Evolutionary conservation across 2,113 vertebrate genomes (phyloP).

Genomic region (Thryonomys swinderianus): DNA sequence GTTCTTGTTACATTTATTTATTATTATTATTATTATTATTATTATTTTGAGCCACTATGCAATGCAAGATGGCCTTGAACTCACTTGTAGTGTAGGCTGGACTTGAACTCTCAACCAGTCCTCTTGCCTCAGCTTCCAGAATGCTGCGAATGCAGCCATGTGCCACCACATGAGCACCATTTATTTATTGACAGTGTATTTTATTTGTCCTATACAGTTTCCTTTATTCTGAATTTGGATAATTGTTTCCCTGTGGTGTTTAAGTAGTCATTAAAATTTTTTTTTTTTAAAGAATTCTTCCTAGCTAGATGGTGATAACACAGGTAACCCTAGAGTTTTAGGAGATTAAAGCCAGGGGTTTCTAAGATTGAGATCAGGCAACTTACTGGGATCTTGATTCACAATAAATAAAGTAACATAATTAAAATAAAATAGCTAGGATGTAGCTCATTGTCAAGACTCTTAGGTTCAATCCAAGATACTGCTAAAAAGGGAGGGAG

Average conservation of each 20-base stretch:
- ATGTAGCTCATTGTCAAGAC: neutral
- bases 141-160: neutral
- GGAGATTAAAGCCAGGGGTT: neutral
- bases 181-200: constrained; percentile 9
- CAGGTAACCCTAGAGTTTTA: neutral
- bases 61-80: neutral
- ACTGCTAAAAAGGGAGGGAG: neutral
- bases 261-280: neutral
- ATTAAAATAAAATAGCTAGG: neutral
- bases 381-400: neutral
- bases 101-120: neutral
- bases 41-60: neutral
- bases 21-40: neutral
- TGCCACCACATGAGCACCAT: neutral
- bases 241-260: neutral
- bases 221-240: neutral
- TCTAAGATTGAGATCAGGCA: neutral
- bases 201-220: constrained; percentile 15
- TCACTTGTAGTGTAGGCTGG: neutral
- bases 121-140: neutral
- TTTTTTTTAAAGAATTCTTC: neutral
- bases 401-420: neutral
- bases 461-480: neutral
- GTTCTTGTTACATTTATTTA: neutral
- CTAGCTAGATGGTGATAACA: neutral